phyloP scores from a whole-genome alignment of 2,888 invertebrate genomes.

The Cerceris rybyensis region DNA sequence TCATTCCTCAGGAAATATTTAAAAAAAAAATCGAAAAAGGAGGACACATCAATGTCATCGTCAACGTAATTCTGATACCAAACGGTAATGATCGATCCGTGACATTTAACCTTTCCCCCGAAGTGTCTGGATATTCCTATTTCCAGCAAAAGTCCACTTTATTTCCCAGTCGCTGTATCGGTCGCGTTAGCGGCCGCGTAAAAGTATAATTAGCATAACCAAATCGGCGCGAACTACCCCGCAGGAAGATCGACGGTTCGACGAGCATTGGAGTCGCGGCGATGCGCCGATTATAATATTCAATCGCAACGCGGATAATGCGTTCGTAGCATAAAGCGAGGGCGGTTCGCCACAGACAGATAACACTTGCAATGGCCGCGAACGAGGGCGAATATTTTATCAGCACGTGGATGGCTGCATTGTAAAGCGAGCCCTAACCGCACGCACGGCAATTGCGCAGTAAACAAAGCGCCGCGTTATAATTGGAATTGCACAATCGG shows the following conservation, averaged over 20 bases:
- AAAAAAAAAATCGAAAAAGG: no score
- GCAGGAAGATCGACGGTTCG: slow-evolving; percentile 3
- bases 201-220: slow-evolving; percentile 20
- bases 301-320: slow-evolving; percentile 44
- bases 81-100: slow-evolving; percentile 32
- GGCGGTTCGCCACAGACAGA: slow-evolving; percentile 39
- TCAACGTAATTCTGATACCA: slow-evolving; percentile 9
- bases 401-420: slow-evolving; percentile 44
- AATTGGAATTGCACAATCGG: slow-evolving; percentile 56
- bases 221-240: background rate
- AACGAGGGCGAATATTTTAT: slow-evolving; percentile 53
- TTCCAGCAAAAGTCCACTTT: slow-evolving; percentile 26
- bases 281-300: slow-evolving; percentile 52
- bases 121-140: slow-evolving; percentile 34
- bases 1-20: no score
- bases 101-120: slow-evolving; percentile 23
- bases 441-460: slow-evolving; percentile 43
- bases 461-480: slow-evolving; percentile 55
- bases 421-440: slow-evolving; percentile 40
- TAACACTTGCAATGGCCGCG: slow-evolving; percentile 40
- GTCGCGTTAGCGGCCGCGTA: background rate
- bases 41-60: no score
- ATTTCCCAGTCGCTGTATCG: slow-evolving; percentile 16
- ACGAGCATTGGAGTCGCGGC: slow-evolving; percentile 25
- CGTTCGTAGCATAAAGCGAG: slow-evolving; percentile 18